phyloP scores from a whole-genome alignment of 2,797 vertebrate genomes.

The Toxotes lorentzi region DNA sequence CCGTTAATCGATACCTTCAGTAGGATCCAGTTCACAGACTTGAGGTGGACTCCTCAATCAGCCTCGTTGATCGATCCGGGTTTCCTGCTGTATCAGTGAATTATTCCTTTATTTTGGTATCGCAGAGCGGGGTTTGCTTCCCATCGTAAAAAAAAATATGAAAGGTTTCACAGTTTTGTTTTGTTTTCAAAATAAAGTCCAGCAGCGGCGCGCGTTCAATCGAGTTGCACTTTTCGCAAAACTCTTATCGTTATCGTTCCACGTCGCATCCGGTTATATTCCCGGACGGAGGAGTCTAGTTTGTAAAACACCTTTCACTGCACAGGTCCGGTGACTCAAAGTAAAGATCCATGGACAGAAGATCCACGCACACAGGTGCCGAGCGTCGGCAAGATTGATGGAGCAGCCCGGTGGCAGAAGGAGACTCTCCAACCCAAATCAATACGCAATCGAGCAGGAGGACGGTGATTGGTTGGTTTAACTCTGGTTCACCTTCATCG shows the following conservation, averaged over 20 bases:
- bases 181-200: slow-evolving; percentile 32
- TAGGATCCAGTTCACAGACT: slow-evolving; percentile 70
- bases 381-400: slow-evolving; percentile 44
- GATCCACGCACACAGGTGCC: slow-evolving; percentile 35
- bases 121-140: slow-evolving; percentile 23
- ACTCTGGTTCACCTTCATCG: background rate
- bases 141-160: slow-evolving; percentile 20
- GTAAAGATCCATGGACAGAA: background rate
- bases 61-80: slow-evolving; percentile 42
- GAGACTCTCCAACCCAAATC: slow-evolving; percentile 45
- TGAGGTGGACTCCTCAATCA: slow-evolving; percentile 27
- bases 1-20: slow-evolving; percentile 53
- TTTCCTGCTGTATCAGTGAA: background rate
- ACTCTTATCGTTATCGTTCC: slow-evolving; percentile 54
- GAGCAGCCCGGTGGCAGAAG: slow-evolving; percentile 22
- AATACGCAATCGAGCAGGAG: slow-evolving; percentile 42
- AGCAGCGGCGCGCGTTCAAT: slow-evolving; percentile 27
- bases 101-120: slow-evolving; percentile 43
- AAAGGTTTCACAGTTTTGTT: slow-evolving; percentile 9
- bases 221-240: slow-evolving; percentile 69
- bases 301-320: background rate
- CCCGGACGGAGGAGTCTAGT: background rate
- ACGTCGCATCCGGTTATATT: slow-evolving; percentile 23
- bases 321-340: slow-evolving; percentile 4
- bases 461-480: slow-evolving; percentile 65